Conservation (phyloP, 2,113 vertebrate species). For the Cyphomyrus plagiostoma region DNA sequence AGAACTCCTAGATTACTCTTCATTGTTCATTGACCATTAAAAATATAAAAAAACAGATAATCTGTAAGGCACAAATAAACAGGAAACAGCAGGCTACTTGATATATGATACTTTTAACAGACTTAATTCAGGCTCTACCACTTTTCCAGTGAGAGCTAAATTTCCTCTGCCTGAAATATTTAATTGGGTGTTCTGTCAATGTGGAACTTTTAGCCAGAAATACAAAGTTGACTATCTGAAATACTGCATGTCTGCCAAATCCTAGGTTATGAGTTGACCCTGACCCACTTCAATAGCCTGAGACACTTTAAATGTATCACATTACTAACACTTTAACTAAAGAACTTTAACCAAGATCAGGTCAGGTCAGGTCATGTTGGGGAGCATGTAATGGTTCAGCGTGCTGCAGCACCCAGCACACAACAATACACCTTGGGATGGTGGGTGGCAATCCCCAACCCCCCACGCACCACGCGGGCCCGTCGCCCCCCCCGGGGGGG, state of each 20-base stretch:
- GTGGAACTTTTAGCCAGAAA: not conserved
- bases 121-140: not conserved
- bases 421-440: not conserved
- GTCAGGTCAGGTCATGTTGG: not conserved
- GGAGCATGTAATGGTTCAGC: not conserved
- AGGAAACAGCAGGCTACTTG: not conserved
- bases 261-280: not conserved
- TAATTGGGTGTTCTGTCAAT: not conserved
- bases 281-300: not conserved
- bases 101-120: not conserved
- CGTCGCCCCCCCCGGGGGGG: too few relatives aligned
- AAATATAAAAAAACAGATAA: not conserved
- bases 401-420: not conserved
- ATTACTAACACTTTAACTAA: not conserved
- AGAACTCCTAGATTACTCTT: not conserved
- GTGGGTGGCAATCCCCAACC: not conserved
- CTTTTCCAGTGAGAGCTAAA: not conserved
- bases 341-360: not conserved
- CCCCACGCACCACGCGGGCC: not conserved
- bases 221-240: not conserved
- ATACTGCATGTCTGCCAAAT: not conserved
- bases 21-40: constrained; percentile 25
- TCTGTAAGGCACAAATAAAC: not conserved
- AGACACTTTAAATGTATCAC: not conserved
- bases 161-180: not conserved